Conservation (phyloP, 2,113 vertebrate species). For the Pagrus major region DNA sequence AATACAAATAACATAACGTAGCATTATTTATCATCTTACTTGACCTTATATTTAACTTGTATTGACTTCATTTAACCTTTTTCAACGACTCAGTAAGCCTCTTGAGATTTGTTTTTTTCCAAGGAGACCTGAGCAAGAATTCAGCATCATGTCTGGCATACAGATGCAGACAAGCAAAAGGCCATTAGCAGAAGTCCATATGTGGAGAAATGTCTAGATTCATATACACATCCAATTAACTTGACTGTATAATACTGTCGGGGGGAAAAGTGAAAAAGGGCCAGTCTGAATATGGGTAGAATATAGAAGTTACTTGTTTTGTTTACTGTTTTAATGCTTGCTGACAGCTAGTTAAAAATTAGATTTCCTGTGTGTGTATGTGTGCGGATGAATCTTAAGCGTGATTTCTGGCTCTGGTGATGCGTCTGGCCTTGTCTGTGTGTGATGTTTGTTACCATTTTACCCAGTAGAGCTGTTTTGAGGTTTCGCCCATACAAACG, state of each 20-base stretch:
- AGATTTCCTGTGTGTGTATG: not conserved
- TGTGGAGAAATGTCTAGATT: not conserved
- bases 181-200: slow-evolving; percentile 5
- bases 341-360: slow-evolving; percentile 5
- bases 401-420: not conserved
- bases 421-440: not conserved
- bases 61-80: slow-evolving; percentile 64
- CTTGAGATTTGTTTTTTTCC: slow-evolving; percentile 49
- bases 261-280: not conserved
- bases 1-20: slow-evolving; percentile 8
- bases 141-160: slow-evolving; percentile 33
- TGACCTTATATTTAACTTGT: slow-evolving; percentile 53
- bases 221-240: not conserved
- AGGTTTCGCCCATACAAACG: not conserved
- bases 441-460: not conserved
- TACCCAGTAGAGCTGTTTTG: slow-evolving; percentile 5
- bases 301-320: not conserved
- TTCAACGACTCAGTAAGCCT: slow-evolving; percentile 40
- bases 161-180: slow-evolving; percentile 31
- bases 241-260: not conserved
- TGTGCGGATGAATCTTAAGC: not conserved
- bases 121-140: slow-evolving; percentile 38
- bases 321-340: not conserved
- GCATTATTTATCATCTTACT: slow-evolving; percentile 41
- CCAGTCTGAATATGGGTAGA: not conserved